Percentiles rank a stretch among this genome's conserved stretches.
phyloP scores from a whole-genome alignment of 2,888 invertebrate species.

The Colostygia pectinataria region DNA sequence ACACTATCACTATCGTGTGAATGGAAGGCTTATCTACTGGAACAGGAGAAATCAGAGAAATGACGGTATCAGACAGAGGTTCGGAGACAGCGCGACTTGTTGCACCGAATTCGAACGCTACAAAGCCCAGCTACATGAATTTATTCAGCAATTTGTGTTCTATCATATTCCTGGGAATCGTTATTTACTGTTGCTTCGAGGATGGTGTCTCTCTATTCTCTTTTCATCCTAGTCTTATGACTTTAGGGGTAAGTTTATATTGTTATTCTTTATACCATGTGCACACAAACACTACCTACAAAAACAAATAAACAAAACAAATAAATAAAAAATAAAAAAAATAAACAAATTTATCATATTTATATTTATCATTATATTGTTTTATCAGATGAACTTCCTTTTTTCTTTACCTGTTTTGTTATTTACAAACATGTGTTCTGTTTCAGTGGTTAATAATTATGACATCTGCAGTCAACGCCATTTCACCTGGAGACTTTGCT shows the following conservation, averaged over 20 bases:
- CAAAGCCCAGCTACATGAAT: conserved; percentile 67
- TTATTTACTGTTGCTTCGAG: conserved; percentile 64
- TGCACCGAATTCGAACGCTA: conserved; percentile 43
- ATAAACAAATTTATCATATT: too few relatives aligned
- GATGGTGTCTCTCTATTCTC: conserved; percentile 66
- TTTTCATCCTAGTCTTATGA: conserved; percentile 76
- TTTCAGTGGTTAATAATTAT: conserved; percentile 77
- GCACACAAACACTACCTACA: too few relatives aligned
- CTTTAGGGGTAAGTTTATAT: conserved; percentile 66
- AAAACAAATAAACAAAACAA: too few relatives aligned
- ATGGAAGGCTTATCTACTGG: conserved; percentile 41
- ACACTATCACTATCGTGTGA: neutral
- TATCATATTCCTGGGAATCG: conserved; percentile 58
- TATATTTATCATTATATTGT: neutral
- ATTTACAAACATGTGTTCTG: conserved; percentile 3
- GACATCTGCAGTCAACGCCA: conserved; percentile 74
- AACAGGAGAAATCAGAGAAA: conserved; percentile 43
- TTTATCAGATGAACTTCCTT: too few relatives aligned
- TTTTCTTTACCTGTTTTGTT: neutral
- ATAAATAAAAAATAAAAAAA: too few relatives aligned
- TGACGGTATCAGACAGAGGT: conserved; percentile 56
- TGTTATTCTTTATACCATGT: too few relatives aligned
- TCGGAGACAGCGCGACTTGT: conserved; percentile 69
- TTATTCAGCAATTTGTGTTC: conserved; percentile 64
- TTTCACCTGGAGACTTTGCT: conserved; percentile 75